These are phyloP conservation scores for Drosophila silvestris DNA, from an alignment of 2,888 invertebrate species.

Conservation along the genomic window DNA sequence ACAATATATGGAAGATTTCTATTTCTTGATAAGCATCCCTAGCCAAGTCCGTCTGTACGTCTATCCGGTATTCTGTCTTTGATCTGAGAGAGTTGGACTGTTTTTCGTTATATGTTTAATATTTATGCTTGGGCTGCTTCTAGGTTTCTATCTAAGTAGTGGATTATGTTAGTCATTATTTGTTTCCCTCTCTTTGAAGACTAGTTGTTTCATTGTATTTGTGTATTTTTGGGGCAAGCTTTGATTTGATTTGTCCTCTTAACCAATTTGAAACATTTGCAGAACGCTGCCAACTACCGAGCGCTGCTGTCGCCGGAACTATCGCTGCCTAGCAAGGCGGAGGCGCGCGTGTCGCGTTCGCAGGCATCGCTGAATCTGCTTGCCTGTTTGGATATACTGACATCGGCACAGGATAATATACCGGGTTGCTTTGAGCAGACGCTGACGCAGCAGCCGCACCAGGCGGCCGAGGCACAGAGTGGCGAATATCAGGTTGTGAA, in stretches of 20 bases:
- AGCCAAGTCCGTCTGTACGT: too few relatives aligned
- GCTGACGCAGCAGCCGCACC: slow-evolving; percentile 80
- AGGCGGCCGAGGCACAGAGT: slow-evolving; percentile 81
- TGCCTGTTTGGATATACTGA: slow-evolving; percentile 95
- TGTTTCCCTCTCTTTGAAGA: background rate
- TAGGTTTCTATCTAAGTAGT: background rate
- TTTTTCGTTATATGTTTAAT: background rate
- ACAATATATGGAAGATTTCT: background rate
- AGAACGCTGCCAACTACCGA: slow-evolving; percentile 83
- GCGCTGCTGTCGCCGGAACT: slow-evolving; percentile 93
- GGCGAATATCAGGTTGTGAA: slow-evolving; percentile 88
- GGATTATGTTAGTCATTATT: background rate
- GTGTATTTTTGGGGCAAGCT: background rate
- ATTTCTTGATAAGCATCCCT: background rate
- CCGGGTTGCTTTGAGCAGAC: slow-evolving; percentile 84
- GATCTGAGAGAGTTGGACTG: background rate
- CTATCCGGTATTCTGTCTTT: background rate
- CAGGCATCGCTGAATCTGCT: slow-evolving; percentile 96
- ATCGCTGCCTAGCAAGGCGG: slow-evolving; percentile 90
- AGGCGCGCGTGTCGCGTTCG: slow-evolving; percentile 91
- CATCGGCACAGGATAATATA: slow-evolving; percentile 91
- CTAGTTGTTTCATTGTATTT: background rate
- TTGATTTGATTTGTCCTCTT: background rate
- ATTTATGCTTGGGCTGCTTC: too few relatives aligned
- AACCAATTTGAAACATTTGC: background rate